Conservation (phyloP, 2,113 vertebrate genomes). For the Mobula hypostoma region DNA sequence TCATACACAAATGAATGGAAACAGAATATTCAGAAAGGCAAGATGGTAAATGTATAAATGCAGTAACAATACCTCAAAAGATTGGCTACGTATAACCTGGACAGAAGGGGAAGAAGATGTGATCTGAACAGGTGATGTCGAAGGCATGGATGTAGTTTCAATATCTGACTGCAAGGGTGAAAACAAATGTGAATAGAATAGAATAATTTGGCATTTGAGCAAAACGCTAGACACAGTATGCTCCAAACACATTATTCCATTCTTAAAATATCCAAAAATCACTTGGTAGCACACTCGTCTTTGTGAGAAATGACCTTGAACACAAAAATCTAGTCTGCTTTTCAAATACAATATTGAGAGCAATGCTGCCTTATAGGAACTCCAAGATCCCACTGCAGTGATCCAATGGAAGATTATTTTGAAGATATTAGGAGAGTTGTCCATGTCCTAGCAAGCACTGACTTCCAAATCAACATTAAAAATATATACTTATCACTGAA, state of each 20-base stretch:
- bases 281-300: too few species aligned
- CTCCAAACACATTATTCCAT: not conserved
- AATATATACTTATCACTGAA: too few species aligned
- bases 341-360: too few species aligned
- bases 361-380: too few species aligned
- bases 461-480: too few species aligned
- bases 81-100: not conserved
- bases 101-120: not conserved
- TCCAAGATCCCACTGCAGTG: too few species aligned
- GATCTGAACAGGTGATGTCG: conserved; percentile 2
- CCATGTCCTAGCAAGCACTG: too few species aligned
- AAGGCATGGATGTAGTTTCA: conserved; percentile 14
- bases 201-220: not conserved
- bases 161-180: conserved; percentile 11
- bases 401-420: too few species aligned
- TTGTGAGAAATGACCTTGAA: too few species aligned
- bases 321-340: too few species aligned
- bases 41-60: not conserved
- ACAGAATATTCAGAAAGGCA: not conserved
- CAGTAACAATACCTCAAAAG: conserved; percentile 27
- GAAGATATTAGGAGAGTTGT: too few species aligned
- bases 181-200: not conserved
- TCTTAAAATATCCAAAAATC: not conserved
- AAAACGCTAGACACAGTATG: not conserved
- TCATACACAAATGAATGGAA: not conserved